A percentile compares a stretch with the other conserved stretches of the same genome.
phyloP scores from a whole-genome alignment of 2,797 vertebrate species.

The Myotis vivesi region DNA sequence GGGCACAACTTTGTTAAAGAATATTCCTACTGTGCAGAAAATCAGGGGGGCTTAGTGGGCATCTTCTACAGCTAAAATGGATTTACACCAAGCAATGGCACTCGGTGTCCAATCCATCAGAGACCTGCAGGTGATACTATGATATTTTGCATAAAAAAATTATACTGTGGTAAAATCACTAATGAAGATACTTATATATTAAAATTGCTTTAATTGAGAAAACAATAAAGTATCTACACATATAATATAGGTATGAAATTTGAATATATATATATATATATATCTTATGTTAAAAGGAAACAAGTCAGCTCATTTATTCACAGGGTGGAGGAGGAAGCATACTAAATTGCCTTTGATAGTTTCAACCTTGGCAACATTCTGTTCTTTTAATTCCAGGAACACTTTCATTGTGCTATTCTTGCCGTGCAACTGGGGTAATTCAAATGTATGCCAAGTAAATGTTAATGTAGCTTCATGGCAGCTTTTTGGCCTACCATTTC shows the following conservation, averaged over 20 bases:
- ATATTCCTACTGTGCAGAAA: not conserved
- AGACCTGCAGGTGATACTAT: not conserved
- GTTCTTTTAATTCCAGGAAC: constrained; percentile 67
- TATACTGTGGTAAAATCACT: not conserved
- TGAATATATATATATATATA: not conserved
- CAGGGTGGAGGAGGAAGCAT: not conserved
- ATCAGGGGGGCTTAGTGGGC: not conserved
- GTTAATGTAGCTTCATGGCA: constrained; percentile 67
- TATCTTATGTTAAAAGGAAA: not conserved
- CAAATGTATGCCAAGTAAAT: constrained; percentile 49
- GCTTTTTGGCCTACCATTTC: constrained; percentile 66
- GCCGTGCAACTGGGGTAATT: constrained; percentile 40
- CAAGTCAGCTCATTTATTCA: constrained; percentile 44
- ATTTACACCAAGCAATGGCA: not conserved
- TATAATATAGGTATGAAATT: not conserved
- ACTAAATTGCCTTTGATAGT: constrained; percentile 39
- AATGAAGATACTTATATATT: not conserved
- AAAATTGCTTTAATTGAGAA: constrained; percentile 45
- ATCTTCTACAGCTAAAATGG: not conserved
- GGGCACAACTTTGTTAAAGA: not conserved
- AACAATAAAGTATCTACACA: not conserved
- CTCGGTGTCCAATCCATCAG: not conserved
- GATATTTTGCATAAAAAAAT: not conserved
- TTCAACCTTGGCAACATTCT: constrained; percentile 61
- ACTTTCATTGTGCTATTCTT: constrained; percentile 56